Evolutionary conservation across 1,140 invertebrate genomes (phyloP).

Genomic region (Saxidomus purpurata): DNA sequence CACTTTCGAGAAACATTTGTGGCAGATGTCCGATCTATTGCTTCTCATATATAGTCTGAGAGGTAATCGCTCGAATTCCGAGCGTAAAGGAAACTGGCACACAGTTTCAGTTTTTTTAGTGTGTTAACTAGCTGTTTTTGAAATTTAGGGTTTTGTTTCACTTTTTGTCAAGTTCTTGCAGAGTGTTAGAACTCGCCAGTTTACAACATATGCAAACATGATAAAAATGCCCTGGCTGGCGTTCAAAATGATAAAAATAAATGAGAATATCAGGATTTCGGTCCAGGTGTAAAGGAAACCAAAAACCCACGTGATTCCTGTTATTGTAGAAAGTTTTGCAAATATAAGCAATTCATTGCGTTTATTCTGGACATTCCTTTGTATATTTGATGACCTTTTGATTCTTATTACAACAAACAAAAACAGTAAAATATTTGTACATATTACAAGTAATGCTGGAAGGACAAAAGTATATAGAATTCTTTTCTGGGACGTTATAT

Average conservation of each 20-base stretch:
- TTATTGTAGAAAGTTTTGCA: conserved; percentile 47
- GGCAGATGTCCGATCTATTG: too few relatives aligned
- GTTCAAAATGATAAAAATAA: conserved; percentile 52
- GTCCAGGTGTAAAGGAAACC: conserved; percentile 50
- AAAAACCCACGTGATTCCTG: conserved; percentile 51
- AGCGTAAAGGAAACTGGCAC: too few relatives aligned
- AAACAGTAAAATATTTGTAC: conserved; percentile 24
- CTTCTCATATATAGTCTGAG: too few relatives aligned
- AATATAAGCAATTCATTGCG: conserved; percentile 30
- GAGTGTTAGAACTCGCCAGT: conserved; percentile 10
- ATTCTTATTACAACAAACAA: conserved; percentile 28
- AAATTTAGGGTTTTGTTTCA: too few relatives aligned
- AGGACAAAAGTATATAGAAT: conserved; percentile 35
- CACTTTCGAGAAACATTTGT: too few relatives aligned
- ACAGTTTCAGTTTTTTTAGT: too few relatives aligned
- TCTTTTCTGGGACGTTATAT: conserved; percentile 43
- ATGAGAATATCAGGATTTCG: neutral
- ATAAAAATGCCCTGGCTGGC: conserved; percentile 46
- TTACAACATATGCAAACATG: conserved; percentile 39
- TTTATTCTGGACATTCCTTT: conserved; percentile 21
- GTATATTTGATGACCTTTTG: neutral
- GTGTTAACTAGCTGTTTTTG: too few relatives aligned
- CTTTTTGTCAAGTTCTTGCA: too few relatives aligned
- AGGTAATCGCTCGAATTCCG: too few relatives aligned
- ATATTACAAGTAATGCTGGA: conserved; percentile 1